Evolutionary conservation across 2,888 invertebrate genomes (phyloP), one percentile per base, ranked within the genome.

Genomic region (Panzeria rudis): DNA sequence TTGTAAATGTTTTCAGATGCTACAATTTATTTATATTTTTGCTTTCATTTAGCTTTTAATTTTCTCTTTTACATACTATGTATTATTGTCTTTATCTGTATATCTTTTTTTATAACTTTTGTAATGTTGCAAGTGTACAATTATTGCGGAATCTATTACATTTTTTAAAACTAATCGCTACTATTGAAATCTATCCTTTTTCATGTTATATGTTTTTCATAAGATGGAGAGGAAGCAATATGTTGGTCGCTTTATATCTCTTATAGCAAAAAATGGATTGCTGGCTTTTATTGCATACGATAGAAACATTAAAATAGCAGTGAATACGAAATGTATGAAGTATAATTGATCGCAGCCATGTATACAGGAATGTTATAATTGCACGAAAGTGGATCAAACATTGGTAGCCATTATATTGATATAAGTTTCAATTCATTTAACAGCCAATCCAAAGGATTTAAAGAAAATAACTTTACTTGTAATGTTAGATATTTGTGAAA

Each of bases 301-400:
- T 20, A 3, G 11, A 32, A 35, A 17, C 17, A 35, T 35, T 35
- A 59, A 11, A 35, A 35, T 35, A 17, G 17, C 17, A 9, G 59
- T 17, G 59, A 17, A 59, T 59, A 32, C 17, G 32, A 59, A 59
- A 9, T 17, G 59, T n/a, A 35, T 9, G 4, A 17, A 29, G 32
- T 47, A 13, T 59, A 61, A 73, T 62, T 73, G 50, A 73, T 73
- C n/a, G 61, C 61, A 47, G 13, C 29, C 72, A 50, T 61, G 35
- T 50, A 20, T 20, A 4, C 9, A 29, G 61, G 29, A 73, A 62
- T 71, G 25, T 11, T 25, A 41, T 35, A 73, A 61, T 61, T 47
- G 73, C 61, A 50, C 2, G 3, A 50, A 73, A 73, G 35, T 73
- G 35, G 73, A 61, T 73, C 73, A 73, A 73, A 61, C 35, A 35